Evolutionary conservation across 2,113 vertebrate species (phyloP), one percentile per base, ranked within the genome.

Genomic region (Thamnaconus septentrionalis): DNA sequence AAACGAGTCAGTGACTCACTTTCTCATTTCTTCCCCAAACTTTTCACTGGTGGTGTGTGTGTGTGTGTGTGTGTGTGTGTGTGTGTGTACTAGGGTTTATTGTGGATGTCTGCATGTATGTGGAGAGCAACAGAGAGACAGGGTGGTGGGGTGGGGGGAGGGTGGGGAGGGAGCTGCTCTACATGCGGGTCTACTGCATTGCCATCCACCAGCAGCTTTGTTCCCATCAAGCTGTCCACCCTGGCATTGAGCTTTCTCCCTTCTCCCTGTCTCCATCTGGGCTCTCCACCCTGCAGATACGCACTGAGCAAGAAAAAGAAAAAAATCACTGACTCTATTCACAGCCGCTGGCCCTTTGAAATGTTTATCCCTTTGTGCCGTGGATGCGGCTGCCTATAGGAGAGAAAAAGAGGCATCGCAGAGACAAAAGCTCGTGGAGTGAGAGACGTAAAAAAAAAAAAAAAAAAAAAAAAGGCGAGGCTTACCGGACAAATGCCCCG

Each of bases 361-460:
- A 87, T 71, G 85, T 81, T 87, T 81, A 90, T 90, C 87, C 85
- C 76, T 87, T 87, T 87, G 87, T 85, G 85, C 10, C 43, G 64
- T 64, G 4, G 48, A 31, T 7, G 39, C 67, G 67, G 56, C 71
- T 43, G 60, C 72, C 71, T 71, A 74, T 69, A 61, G 74, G 73
- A 58, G 18, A 49, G 45, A 8, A 40, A 61, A 55, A 80, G 68
- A 83, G 75, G 84, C 73, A 62, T 3, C 18, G 18, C 18, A 31
- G 58, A 82, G 79, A 87, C 83, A 88, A 85, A 85, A 76, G 85
- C 81, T 71, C 55, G 69, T 51, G 73, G 77, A 80, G 69, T 69
- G 74, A 78, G 74, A 78, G 73, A 75, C 41, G 80, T 78, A 69
- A 80, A 84, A 31, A 31, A 31, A 31, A 31, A 31, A 1, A 31